Conservation (phyloP, 2,797 vertebrate species). For the Prionace glauca region DNA sequence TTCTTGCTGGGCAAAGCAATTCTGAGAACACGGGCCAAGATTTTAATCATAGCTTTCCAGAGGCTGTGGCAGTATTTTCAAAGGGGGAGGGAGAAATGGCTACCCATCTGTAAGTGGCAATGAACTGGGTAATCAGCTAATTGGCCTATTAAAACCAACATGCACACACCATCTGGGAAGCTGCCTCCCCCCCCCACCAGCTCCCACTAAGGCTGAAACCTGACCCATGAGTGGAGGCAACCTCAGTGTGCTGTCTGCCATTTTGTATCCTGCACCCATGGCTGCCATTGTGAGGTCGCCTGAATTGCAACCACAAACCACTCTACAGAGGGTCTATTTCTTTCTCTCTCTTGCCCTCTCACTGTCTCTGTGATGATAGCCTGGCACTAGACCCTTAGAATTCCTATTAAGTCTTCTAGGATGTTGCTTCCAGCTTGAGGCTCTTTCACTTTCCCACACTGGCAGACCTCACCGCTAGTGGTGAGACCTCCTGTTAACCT, state of each 20-base stretch:
- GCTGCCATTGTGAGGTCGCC: not conserved
- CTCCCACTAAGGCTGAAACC: not conserved
- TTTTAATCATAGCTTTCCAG: not conserved
- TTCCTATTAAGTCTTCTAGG: too few species aligned
- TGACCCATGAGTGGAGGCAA: not conserved
- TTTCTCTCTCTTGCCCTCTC: too few species aligned
- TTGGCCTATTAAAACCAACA: not conserved
- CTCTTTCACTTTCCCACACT: too few species aligned
- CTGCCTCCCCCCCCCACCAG: too few species aligned
- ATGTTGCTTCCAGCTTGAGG: too few species aligned
- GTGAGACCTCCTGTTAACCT: too few species aligned
- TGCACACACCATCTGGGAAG: not conserved
- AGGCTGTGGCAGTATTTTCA: not conserved
- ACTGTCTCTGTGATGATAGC: too few species aligned
- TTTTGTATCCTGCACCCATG: not conserved
- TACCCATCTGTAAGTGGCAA: too few species aligned
- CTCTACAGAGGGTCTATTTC: too few species aligned
- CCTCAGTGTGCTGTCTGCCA: not conserved
- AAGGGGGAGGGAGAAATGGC: not conserved
- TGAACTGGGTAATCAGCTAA: not conserved
- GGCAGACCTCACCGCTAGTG: too few species aligned
- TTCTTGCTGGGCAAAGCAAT: not conserved
- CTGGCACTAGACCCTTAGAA: too few species aligned
- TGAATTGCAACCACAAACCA: too few species aligned
- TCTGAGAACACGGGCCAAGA: not conserved